Base-by-base conservation (phyloP, 2,113 vertebrate genomes). In the Ondatra zibethicus region DNA sequence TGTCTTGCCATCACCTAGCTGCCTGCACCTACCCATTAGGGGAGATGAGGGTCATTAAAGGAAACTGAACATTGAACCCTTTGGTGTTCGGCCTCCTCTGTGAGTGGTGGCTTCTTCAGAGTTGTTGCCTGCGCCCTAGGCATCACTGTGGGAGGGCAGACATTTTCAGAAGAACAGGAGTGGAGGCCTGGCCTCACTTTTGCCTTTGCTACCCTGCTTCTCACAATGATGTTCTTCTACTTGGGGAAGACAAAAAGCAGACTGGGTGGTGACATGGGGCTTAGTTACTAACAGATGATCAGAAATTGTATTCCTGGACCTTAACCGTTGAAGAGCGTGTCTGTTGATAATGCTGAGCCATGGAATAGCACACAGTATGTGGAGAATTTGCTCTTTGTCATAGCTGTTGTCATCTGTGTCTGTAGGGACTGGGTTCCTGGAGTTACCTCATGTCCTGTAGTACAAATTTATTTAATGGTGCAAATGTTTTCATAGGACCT, bases 31-130 rank as follows among this genome's bases (percentile, higher is more conserved):
- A 55, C 68, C 96, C 87, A 94, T 82, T 73, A 50, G 58, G 96
- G 97, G 96, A 94, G 96, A 92, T 81, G 91, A 70, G 91, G 88
- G 66, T 96, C 94, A 97, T 96, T 98, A 98, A 97, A 97, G 89
- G 91, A 98, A 97, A 92, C 96, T 97, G 98, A 97, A 97, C 96
- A 94, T 93, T 94, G 94, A 95, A 17, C 21, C 61, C 36, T 77
- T 50, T n/a, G 42, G 55, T 89, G 92, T 93, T 72, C 31, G 36
- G 65, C 95, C 90, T 97, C 50, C 96, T 97, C 92, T 93, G 73
- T 97, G 92, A 75, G 68, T 75, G 72, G 81, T 29, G 65, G 47
- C 94, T 58, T 27, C 93, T 63, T 58, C 42, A 21, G 5, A 88
- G 81, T 61, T 29, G 0, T 42, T 45, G 66, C 19, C n/a, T n/a